phyloP scores from a whole-genome alignment of 2,888 invertebrate species.

The Acholoe squamosa region DNA sequence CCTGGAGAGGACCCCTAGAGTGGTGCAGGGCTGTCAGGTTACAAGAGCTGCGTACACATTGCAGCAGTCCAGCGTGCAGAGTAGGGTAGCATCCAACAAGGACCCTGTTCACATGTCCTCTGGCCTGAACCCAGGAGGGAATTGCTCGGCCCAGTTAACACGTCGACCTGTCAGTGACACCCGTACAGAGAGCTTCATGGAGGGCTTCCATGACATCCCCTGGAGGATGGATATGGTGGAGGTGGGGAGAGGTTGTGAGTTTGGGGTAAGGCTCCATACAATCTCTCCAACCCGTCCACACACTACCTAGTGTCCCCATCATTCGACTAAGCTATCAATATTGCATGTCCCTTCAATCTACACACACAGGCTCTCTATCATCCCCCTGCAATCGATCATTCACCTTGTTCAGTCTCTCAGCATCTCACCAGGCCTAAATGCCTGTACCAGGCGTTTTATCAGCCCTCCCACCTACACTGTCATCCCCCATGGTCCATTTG shows the following conservation, averaged over 20 bases:
- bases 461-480: too few species aligned
- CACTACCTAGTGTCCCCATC: too few species aligned
- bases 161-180: constrained; percentile 14
- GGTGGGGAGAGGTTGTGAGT: not conserved
- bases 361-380: too few species aligned
- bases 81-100: not conserved
- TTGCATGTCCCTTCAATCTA: too few species aligned
- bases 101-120: constrained; percentile 15
- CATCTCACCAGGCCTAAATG: too few species aligned
- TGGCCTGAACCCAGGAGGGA: not conserved
- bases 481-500: too few species aligned
- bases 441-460: too few species aligned
- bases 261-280: not conserved
- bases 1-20: not conserved
- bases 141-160: not conserved
- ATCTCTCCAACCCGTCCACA: not conserved
- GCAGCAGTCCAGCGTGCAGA: not conserved
- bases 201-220: not conserved
- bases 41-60: not conserved
- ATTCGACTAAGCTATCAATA: too few species aligned
- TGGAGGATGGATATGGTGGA: not conserved
- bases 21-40: not conserved
- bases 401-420: too few species aligned
- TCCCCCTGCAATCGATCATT: too few species aligned
- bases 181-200: not conserved